Base-by-base conservation (phyloP, 2,888 invertebrate genomes). In the Epinotia ramella region DNA sequence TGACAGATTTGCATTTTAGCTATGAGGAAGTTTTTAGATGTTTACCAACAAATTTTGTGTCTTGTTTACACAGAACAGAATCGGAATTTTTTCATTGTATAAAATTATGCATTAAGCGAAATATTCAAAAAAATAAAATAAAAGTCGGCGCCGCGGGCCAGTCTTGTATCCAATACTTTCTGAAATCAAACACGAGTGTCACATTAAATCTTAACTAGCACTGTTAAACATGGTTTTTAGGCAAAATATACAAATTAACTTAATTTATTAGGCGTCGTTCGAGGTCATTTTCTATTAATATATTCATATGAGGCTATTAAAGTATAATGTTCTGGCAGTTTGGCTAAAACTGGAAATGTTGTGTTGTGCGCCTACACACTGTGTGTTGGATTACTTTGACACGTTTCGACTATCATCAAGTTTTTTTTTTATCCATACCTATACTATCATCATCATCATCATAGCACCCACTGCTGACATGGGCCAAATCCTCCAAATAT, bases 191-290 rank as follows among this genome's bases (percentile, higher is more conserved):
- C 49, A 57, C 64, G 16, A 59, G 18, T 66, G 70, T 71, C 70
- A 71, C 70, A 75, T 71, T 66, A 71, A 65, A 56, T 70, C 60
- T 75, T 60, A 65, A 66, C 40, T 33, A 24, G 53, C n/a, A 24
- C n/a, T 40, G 70, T 75, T 59, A 53, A 65, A 75, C 75, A 75
- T 66, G 53, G 60, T 53, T 75, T 57, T 75, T 66, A 60, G 75
- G 65, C 75, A 66, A 75, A 75, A 75, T 71, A 53, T 53, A 71
- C 75, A 66, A 65, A 66, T 75, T 60, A 75, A 66, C 40, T 60
- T 66, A 60, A 75, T 75, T 66, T 46, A 75, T 69, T 24, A 28
- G 40, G 24, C 49, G 18, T 28, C 18, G n/a, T 18, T 13, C 56
- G 64, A 70, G 65, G 60, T 62, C 28, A 28, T 65, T 53, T 65